Base-by-base conservation (phyloP, 2,113 vertebrate species). In the Noctilio leporinus region DNA sequence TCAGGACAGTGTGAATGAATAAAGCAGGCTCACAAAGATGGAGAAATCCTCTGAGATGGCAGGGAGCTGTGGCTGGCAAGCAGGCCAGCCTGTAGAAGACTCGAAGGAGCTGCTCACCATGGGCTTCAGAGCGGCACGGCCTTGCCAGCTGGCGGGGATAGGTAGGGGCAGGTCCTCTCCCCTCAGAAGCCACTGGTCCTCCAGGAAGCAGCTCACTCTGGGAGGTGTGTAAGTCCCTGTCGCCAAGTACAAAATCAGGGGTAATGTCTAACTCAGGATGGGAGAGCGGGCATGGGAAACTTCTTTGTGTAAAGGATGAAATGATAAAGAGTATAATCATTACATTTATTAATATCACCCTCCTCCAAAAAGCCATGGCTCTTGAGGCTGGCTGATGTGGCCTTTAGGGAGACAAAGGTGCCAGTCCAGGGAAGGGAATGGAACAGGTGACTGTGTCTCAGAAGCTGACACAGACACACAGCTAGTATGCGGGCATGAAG, bases 91-190 rank as follows among this genome's bases (percentile, higher is more conserved):
- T 81, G 78, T 55, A 80, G 35, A 33, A 62, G 55, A 62, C 59
- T 62, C 22, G 26, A 81, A 81, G 78, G 78, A 33, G 55, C 55
- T 33, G 35, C n/a, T 67, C 59, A 76, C 70, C 28, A 24, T 1
- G 15, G 26, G 28, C 24, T 47, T 35, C 40, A 28, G 28, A 62
- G 51, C 2, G 20, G 43, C 16, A 43, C 2, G 19, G 83, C 35
- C 55, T 43, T 5, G 12, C 3, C 5, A 19, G 45, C 3, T 5
- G 33, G 38, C 0, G 1, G 20, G 47, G 17, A 22, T 45, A n/a
- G 67, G 49, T 35, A 26, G 45, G 1, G 40, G 33, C 35, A n/a
- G 45, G 45, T 30, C 5, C 33, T 78, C 53, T 65, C 55, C 35
- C 57, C 40, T 26, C 57, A 53, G 55, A 53, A 89, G 38, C 45